Evolutionary conservation across 2,797 vertebrate species (phyloP).

Genomic region (Leptodactylus fallax): DNA sequence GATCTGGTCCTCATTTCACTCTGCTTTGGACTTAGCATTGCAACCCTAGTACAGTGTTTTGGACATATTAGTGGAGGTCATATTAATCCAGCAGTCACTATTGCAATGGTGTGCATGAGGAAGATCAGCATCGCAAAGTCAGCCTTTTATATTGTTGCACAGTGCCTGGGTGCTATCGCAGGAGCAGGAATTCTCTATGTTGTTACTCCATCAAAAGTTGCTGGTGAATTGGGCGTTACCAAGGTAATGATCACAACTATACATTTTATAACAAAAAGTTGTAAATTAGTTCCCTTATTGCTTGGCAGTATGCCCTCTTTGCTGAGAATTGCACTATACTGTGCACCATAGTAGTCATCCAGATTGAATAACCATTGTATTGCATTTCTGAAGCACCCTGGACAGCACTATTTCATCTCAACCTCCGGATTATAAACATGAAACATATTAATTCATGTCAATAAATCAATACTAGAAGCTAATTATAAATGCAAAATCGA

Average conservation of each 20-base stretch:
- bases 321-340: no score
- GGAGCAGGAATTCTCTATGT: slow-evolving; percentile 89
- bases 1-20: slow-evolving; percentile 93
- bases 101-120: slow-evolving; percentile 89
- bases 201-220: slow-evolving; percentile 84
- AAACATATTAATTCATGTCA: no score
- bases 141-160: slow-evolving; percentile 88
- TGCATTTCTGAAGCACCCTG: no score
- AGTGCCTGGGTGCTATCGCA: slow-evolving; percentile 89
- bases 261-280: no score
- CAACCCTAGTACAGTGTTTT: slow-evolving; percentile 95
- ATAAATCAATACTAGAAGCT: no score
- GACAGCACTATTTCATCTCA: no score
- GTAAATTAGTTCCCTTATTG: neutral
- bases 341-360: no score
- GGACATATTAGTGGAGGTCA: slow-evolving; percentile 94
- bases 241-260: slow-evolving; percentile 75
- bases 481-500: no score
- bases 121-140: slow-evolving; percentile 93
- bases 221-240: slow-evolving; percentile 86
- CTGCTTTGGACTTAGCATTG: slow-evolving; percentile 94
- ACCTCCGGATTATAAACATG: no score
- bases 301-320: neutral
- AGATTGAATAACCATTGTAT: no score
- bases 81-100: slow-evolving; percentile 93